Conservation (phyloP, 2,797 vertebrate species). For the Leptatherina wallacei region DNA sequence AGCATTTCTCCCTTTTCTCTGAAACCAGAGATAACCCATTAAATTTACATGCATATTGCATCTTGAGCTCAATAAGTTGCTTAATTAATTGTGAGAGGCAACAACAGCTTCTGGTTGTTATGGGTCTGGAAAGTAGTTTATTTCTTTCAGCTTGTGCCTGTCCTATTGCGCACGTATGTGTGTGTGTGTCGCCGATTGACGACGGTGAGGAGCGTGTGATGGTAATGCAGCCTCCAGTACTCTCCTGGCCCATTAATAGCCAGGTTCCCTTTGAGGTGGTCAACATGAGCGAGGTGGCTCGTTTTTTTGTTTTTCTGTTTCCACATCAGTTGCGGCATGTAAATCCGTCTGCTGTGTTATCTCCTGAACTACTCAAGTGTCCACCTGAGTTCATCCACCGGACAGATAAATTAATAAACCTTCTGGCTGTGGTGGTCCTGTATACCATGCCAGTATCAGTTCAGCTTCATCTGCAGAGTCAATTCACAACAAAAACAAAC, state of each 20-base stretch:
- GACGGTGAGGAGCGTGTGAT: slow-evolving; percentile 56
- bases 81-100: slow-evolving; percentile 79
- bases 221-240: slow-evolving; percentile 71
- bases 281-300: slow-evolving; percentile 60
- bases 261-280: slow-evolving; percentile 82
- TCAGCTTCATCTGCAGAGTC: not conserved
- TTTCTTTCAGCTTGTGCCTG: slow-evolving; percentile 33
- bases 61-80: slow-evolving; percentile 78
- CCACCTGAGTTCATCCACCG: slow-evolving; percentile 69
- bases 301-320: slow-evolving; percentile 34
- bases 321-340: slow-evolving; percentile 72
- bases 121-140: slow-evolving; percentile 63
- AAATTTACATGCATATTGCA: slow-evolving; percentile 85
- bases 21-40: slow-evolving; percentile 78
- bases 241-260: slow-evolving; percentile 75
- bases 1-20: slow-evolving; percentile 67
- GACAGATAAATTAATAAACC: slow-evolving; percentile 47
- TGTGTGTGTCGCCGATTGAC: slow-evolving; percentile 52
- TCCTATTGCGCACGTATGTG: slow-evolving; percentile 32
- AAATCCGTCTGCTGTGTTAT: slow-evolving; percentile 78
- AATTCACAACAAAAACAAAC: not conserved
- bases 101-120: slow-evolving; percentile 73
- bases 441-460: not conserved
- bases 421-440: slow-evolving; percentile 14
- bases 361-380: slow-evolving; percentile 79